Evolutionary conservation across 2,888 invertebrate species (phyloP).

Genomic region (Sympetrum striolatum): DNA sequence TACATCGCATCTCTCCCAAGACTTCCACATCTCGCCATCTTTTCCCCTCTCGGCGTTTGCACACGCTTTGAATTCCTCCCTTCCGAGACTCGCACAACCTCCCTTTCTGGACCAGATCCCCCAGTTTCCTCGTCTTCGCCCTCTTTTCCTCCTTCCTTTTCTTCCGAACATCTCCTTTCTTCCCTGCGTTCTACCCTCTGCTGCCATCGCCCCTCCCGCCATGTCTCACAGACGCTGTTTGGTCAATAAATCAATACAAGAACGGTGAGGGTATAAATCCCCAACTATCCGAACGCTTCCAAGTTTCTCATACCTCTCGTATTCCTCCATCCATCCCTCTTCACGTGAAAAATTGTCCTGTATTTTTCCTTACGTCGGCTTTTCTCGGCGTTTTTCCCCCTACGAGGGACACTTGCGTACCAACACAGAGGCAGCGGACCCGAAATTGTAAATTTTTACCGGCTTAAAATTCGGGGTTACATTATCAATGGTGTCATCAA

Average conservation of each 20-base stretch:
- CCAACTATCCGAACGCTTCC: neutral
- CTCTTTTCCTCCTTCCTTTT: neutral
- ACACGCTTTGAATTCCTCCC: neutral
- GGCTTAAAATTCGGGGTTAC: too few relatives aligned
- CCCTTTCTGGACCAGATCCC: neutral
- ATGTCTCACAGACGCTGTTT: constrained; percentile 40
- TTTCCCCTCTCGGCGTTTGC: neutral
- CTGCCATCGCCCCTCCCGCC: neutral
- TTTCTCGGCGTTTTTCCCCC: neutral
- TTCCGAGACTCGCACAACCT: neutral
- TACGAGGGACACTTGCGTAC: neutral
- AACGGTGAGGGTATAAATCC: constrained; percentile 36
- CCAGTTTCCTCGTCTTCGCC: neutral
- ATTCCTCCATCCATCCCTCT: neutral
- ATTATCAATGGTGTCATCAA: too few relatives aligned
- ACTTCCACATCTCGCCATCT: neutral
- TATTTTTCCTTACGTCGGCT: neutral
- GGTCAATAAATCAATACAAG: constrained; percentile 43
- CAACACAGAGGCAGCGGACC: too few relatives aligned
- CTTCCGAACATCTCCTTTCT: neutral
- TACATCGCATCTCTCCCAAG: neutral
- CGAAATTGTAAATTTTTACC: too few relatives aligned
- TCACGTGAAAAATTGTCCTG: neutral
- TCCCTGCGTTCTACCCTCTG: neutral
- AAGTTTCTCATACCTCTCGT: neutral